Percentiles rank a stretch among this genome's conserved stretches.
Evolutionary conservation across 2,797 vertebrate species (phyloP).

Genomic region (Myiothlypis chrysogaster): DNA sequence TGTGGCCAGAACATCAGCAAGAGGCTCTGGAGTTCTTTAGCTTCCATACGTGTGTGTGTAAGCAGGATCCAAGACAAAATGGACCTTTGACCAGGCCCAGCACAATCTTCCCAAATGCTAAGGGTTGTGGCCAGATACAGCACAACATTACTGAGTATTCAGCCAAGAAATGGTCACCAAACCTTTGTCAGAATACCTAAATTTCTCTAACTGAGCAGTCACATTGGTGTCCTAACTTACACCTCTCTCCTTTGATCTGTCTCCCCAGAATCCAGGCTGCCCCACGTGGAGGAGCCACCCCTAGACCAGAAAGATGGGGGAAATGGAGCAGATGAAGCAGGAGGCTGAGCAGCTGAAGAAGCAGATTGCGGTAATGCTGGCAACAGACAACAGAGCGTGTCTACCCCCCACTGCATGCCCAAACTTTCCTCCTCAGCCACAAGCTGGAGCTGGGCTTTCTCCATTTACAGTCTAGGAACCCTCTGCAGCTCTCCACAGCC

Average conservation of each 20-base stretch:
- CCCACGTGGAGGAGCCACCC: background rate
- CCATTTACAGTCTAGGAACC: background rate
- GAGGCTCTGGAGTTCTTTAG: background rate
- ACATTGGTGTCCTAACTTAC: background rate
- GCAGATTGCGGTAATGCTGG: constrained; percentile 88
- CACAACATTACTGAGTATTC: fast-evolving
- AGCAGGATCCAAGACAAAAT: background rate
- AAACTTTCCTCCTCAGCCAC: background rate
- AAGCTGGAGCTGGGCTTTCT: background rate
- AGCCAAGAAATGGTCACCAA: background rate
- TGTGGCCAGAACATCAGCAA: background rate
- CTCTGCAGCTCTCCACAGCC: background rate
- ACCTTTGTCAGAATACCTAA: background rate
- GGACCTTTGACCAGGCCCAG: background rate
- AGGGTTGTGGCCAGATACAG: background rate
- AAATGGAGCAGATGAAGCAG: constrained; percentile 93
- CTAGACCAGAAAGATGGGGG: constrained; percentile 84
- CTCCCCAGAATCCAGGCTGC: constrained; percentile 33
- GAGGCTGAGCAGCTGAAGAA: constrained; percentile 94
- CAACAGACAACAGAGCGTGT: background rate
- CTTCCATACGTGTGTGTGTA: fast-evolving
- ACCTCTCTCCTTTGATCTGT: background rate
- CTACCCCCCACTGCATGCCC: background rate
- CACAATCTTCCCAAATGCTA: background rate
- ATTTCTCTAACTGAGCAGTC: background rate